A percentile compares a stretch with the other conserved stretches of the same genome.
phyloP scores from a whole-genome alignment of 2,113 vertebrate genomes.

The Hiodon tergisus region DNA sequence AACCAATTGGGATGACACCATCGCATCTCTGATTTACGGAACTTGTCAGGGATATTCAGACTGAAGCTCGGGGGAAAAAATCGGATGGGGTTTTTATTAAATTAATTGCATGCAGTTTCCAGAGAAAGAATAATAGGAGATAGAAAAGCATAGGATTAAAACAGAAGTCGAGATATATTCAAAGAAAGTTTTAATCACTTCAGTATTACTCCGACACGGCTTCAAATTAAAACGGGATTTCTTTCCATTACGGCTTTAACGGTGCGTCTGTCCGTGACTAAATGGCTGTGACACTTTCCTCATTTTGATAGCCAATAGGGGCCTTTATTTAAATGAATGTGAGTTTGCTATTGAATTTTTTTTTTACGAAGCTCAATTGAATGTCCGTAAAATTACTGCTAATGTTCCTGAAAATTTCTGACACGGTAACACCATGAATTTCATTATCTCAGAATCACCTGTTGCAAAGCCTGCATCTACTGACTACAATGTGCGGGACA shows the following conservation, averaged over 20 bases:
- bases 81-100: constrained; percentile 13
- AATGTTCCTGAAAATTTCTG: constrained; percentile 39
- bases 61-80: constrained; percentile 20
- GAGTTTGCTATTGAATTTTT: neutral
- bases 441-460: neutral
- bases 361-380: constrained; percentile 26
- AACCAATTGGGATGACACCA: constrained; percentile 12
- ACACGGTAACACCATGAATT: constrained; percentile 37
- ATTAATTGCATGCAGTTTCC: constrained; percentile 20
- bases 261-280: constrained; percentile 20
- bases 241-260: neutral
- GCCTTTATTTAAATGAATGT: constrained; percentile 22
- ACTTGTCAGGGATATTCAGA: constrained; percentile 8
- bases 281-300: constrained; percentile 23
- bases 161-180: constrained; percentile 31
- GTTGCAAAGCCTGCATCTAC: too few relatives aligned
- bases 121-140: neutral
- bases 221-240: constrained; percentile 24
- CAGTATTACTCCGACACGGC: constrained; percentile 19
- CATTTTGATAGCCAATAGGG: constrained; percentile 25
- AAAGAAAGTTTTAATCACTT: constrained; percentile 25
- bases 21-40: constrained; percentile 8
- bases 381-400: constrained; percentile 26
- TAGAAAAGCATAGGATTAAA: constrained; percentile 23
- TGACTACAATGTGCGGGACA: too few relatives aligned